phyloP scores from a whole-genome alignment of 2,888 invertebrate genomes.

The Microdon myrmicae region DNA sequence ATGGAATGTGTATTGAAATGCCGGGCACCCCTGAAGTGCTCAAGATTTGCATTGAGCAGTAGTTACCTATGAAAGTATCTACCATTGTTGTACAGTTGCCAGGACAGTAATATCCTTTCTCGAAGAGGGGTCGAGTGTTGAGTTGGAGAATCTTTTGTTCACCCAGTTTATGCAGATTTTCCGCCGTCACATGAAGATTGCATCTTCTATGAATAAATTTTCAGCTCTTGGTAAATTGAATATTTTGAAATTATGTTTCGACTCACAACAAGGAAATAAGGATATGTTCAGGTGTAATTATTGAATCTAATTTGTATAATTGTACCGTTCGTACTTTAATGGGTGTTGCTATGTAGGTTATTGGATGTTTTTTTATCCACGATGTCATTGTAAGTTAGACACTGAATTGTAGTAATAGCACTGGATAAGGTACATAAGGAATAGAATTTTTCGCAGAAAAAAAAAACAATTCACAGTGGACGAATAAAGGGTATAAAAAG shows the following conservation, averaged over 20 bases:
- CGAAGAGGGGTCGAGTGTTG: neutral
- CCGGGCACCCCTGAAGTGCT: slow-evolving; percentile 27
- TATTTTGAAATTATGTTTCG: slow-evolving; percentile 50
- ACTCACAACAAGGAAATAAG: slow-evolving; percentile 52
- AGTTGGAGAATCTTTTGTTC: slow-evolving; percentile 34
- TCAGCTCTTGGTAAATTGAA: slow-evolving; percentile 43
- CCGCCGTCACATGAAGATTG: slow-evolving; percentile 50
- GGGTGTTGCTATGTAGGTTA: too few relatives aligned
- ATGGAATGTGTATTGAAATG: slow-evolving; percentile 16
- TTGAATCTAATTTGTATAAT: slow-evolving; percentile 52
- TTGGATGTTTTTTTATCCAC: too few relatives aligned
- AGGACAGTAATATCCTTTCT: slow-evolving; percentile 16
- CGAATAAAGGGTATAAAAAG: too few relatives aligned
- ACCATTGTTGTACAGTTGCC: slow-evolving; percentile 22
- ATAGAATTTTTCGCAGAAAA: too few relatives aligned
- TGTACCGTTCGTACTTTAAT: too few relatives aligned
- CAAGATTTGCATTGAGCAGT: slow-evolving; percentile 42
- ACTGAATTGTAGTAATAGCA: too few relatives aligned
- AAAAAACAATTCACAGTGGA: too few relatives aligned
- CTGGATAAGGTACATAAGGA: too few relatives aligned
- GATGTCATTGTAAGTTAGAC: too few relatives aligned
- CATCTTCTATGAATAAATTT: slow-evolving; percentile 53
- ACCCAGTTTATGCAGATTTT: slow-evolving; percentile 50
- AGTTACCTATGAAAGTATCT: slow-evolving; percentile 34
- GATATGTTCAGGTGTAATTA: slow-evolving; percentile 53